phyloP scores from a whole-genome alignment of 2,888 invertebrate genomes.

The Chrysotoxum bicinctum region DNA sequence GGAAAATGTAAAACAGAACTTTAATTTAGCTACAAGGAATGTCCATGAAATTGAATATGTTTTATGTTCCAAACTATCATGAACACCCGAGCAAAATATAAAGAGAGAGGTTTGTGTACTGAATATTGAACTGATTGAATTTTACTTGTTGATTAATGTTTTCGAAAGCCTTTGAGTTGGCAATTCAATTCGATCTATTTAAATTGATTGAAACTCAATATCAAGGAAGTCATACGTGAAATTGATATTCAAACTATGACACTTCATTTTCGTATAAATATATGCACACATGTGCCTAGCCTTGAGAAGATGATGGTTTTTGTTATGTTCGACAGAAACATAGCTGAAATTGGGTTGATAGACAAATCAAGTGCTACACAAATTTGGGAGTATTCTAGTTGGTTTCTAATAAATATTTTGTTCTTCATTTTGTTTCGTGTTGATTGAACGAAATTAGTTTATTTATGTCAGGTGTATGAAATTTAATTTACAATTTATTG shows the following conservation, averaged over 20 bases:
- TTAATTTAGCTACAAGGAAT: not conserved
- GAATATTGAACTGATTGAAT: slow-evolving; percentile 23
- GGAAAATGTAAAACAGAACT: not conserved
- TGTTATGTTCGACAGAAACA: not conserved
- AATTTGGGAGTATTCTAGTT: not conserved
- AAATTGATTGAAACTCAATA: slow-evolving; percentile 18
- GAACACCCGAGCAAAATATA: not conserved
- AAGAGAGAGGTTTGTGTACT: not conserved
- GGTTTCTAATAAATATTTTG: not conserved
- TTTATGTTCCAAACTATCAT: not conserved
- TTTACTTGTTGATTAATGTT: slow-evolving; percentile 22
- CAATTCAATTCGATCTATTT: slow-evolving; percentile 4
- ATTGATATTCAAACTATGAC: slow-evolving; percentile 21
- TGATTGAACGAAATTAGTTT: not conserved
- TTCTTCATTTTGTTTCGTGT: not conserved
- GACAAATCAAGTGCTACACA: not conserved
- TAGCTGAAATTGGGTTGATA: too few relatives aligned
- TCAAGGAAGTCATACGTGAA: slow-evolving; percentile 12
- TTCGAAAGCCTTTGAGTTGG: not conserved
- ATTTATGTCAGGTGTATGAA: too few relatives aligned
- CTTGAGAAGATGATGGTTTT: not conserved
- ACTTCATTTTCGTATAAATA: not conserved
- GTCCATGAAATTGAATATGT: not conserved
- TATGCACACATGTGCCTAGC: not conserved
- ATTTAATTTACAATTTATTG: too few relatives aligned